Evolutionary conservation across 53 echinoderm and acorn worm genomes (phyloP).

Genomic region (Zoroaster sp.): DNA sequence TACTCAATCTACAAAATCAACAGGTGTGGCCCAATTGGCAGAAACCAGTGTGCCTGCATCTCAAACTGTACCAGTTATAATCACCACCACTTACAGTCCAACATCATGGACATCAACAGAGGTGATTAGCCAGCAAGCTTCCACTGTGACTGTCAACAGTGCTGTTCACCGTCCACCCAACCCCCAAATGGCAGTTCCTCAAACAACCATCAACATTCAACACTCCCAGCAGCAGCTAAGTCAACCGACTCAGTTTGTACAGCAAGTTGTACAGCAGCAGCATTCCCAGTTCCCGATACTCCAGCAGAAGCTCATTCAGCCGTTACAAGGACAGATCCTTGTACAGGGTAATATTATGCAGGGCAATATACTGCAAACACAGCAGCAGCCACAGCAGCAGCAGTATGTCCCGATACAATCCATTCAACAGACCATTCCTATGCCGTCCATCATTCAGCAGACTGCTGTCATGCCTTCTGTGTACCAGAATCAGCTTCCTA

Average conservation of each 20-base stretch:
- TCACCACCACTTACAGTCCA: not conserved
- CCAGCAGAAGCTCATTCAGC: conserved; percentile 52
- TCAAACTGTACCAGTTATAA: not conserved
- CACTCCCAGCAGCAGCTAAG: not conserved
- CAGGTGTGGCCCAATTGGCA: not conserved
- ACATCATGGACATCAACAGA: not conserved
- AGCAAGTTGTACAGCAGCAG: conserved; percentile 58
- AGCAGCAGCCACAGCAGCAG: conserved; percentile 32
- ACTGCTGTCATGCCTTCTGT: conserved; percentile 33
- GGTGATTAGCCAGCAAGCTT: not conserved
- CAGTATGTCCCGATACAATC: conserved; percentile 30
- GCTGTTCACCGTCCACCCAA: not conserved
- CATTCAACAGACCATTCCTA: not conserved
- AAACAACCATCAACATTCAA: not conserved
- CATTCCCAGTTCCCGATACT: conserved; percentile 59
- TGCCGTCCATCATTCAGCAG: conserved; percentile 49
- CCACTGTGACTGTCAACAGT: not conserved
- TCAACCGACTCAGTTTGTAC: conserved; percentile 25
- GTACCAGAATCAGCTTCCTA: conserved; percentile 36
- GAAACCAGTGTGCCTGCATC: conserved; percentile 6
- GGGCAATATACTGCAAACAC: conserved; percentile 35
- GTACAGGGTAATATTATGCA: conserved; percentile 48
- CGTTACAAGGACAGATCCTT: conserved; percentile 53
- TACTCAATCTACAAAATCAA: not conserved
- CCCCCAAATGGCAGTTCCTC: not conserved